Evolutionary conservation across 23 tunicate species (phyloP), one percentile per base, ranked within the genome.

Genomic region (Phallusia fumigata): DNA sequence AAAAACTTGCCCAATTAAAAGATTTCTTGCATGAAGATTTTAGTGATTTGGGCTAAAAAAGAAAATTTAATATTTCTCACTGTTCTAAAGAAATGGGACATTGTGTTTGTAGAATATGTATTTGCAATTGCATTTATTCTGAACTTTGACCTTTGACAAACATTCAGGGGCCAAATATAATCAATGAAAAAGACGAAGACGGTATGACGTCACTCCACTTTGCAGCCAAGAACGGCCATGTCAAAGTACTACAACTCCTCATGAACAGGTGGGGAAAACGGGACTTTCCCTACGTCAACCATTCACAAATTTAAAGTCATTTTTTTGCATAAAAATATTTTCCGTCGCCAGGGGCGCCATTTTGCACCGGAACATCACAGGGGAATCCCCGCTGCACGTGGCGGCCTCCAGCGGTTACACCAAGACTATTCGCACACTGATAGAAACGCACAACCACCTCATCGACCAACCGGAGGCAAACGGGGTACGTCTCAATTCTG

Each of bases 171-270:
- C 98, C 98, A 30, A 85, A 94, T 33, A 94, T 94, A 21, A 89
- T 94, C 64, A 94, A 94, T 78, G 93, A 89, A 74, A 94, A 94
- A 79, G 98, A 94, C 86, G 86, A 86, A 30, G 45, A 58, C 24
- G 98, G 98, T 0, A 86, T 89, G 90, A 94, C 98, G 0, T 90
- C 98, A 18, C 86, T 94, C 19, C 98, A 94, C 79, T 87, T 83
- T 47, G 98, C 98, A 16, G 82, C 98, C 3, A 73, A 78, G 75
- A 94, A 94, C 74, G 98, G 98, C 19, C 93, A 94, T 51, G 76
- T 82, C 33, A 94, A 89, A 64, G 88, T 94, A 22, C 94, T 94
- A 19, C 88, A 82, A 50, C 80, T 94, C 31, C 81, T 94, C 0
- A 51, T 94, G 77, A 89, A 94, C 80, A 94, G 89, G 98, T 94